Evolutionary conservation across 2,113 vertebrate genomes (phyloP).

Genomic region (Rutilus rutilus): DNA sequence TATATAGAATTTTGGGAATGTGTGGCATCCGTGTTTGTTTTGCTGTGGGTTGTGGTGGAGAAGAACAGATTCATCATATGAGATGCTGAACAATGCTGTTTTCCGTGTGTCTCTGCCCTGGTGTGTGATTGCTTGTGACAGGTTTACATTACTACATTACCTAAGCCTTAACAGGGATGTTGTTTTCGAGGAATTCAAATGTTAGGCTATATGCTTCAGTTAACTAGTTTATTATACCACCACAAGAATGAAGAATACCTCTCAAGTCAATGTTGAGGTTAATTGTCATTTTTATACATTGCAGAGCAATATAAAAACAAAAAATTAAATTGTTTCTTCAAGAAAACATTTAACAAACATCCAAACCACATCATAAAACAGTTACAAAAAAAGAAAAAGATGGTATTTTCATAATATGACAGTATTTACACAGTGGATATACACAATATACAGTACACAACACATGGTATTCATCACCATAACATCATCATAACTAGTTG

Average conservation of each 20-base stretch:
- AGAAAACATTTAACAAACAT: not conserved
- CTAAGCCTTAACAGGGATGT: not conserved
- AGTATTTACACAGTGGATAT: not conserved
- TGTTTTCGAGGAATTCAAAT: not conserved
- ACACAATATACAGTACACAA: not conserved
- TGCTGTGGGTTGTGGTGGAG: constrained; percentile 10
- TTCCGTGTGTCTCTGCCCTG: constrained; percentile 33
- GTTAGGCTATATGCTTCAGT: not conserved
- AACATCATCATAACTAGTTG: too few relatives aligned
- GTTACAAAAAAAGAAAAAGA: too few relatives aligned
- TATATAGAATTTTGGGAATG: constrained; percentile 69
- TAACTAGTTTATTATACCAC: not conserved
- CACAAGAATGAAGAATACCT: not conserved
- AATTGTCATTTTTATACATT: not conserved
- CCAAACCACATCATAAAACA: not conserved
- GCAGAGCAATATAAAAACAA: not conserved
- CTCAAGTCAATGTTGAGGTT: not conserved
- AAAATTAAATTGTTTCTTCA: not conserved
- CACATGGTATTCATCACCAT: too few relatives aligned
- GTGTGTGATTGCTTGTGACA: constrained; percentile 33
- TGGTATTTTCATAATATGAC: not conserved
- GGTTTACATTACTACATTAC: constrained; percentile 55
- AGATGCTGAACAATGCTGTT: constrained; percentile 23
- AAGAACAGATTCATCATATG: constrained; percentile 27
- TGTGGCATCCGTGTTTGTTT: constrained; percentile 62